Percentiles rank a stretch among this genome's conserved stretches.
Evolutionary conservation across 2,888 invertebrate genomes (phyloP).

Genomic region (Nematopogon swammerdamellus): DNA sequence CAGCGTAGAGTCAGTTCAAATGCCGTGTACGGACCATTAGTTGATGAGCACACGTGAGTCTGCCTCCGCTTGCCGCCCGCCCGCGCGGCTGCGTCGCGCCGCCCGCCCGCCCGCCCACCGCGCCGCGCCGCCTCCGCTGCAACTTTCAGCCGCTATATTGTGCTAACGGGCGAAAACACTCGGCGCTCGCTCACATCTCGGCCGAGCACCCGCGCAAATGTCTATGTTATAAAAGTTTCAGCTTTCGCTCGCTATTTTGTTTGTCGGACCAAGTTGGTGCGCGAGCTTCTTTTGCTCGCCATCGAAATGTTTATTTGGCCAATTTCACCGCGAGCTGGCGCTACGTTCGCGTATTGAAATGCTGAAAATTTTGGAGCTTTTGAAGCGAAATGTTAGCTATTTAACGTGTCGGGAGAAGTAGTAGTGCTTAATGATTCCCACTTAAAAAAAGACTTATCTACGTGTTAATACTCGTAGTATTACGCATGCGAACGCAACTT

Average conservation of each 20-base stretch:
- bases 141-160: neutral
- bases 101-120: conserved; percentile 17
- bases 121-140: conserved; percentile 26
- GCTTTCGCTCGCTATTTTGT: neutral
- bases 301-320: neutral
- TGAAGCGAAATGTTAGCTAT: too few relatives aligned
- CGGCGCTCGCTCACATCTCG: neutral
- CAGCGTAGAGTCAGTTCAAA: conserved; percentile 53
- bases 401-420: too few relatives aligned
- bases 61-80: conserved; percentile 4
- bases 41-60: conserved; percentile 49
- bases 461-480: too few relatives aligned
- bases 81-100: conserved; percentile 2
- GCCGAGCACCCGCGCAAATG: neutral
- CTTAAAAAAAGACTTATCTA: too few relatives aligned
- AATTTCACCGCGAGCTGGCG: neutral
- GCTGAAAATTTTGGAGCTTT: too few relatives aligned
- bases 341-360: too few relatives aligned
- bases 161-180: neutral
- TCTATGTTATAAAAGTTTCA: neutral
- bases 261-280: neutral
- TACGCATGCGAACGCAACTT: too few relatives aligned
- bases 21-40: conserved; percentile 59
- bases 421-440: too few relatives aligned
- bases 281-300: neutral